Conservation (phyloP, 2,113 vertebrate species). For the Irena cyanogastra region DNA sequence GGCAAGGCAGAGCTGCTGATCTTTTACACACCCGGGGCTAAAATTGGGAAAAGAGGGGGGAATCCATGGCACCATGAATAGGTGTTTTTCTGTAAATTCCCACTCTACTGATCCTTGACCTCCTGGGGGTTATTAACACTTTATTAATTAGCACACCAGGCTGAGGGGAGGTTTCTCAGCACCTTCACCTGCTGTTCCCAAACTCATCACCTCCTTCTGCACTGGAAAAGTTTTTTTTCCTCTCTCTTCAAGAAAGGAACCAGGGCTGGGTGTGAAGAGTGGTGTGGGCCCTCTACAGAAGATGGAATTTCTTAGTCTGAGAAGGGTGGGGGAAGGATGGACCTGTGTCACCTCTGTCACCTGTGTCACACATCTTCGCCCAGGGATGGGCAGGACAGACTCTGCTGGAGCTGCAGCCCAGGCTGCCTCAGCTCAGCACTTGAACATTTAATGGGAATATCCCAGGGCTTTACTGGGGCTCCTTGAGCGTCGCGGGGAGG, state of each 20-base stretch:
- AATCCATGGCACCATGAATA: accelerated
- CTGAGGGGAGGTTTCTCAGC: background rate
- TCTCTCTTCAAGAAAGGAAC: background rate
- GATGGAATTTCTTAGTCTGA: accelerated
- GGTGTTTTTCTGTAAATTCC: background rate
- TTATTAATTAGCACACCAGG: background rate
- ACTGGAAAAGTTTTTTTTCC: background rate
- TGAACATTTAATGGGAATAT: accelerated
- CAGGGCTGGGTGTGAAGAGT: accelerated
- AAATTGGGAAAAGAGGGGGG: conserved; percentile 17
- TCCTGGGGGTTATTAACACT: background rate
- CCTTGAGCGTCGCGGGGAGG: accelerated
- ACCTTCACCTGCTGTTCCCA: background rate
- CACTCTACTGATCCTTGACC: background rate
- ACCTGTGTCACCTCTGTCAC: background rate
- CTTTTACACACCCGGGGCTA: conserved; percentile 19
- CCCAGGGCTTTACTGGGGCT: accelerated
- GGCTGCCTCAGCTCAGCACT: background rate
- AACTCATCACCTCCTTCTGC: background rate
- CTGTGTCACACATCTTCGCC: background rate
- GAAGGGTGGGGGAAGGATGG: background rate
- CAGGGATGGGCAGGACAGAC: accelerated
- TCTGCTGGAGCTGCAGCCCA: background rate
- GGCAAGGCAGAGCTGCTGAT: conserved; percentile 28
- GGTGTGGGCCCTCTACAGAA: background rate